These are phyloP conservation scores for Lasioglossum oenotherae DNA, from an alignment of 2,888 invertebrate species.

Conservation along the genomic window DNA sequence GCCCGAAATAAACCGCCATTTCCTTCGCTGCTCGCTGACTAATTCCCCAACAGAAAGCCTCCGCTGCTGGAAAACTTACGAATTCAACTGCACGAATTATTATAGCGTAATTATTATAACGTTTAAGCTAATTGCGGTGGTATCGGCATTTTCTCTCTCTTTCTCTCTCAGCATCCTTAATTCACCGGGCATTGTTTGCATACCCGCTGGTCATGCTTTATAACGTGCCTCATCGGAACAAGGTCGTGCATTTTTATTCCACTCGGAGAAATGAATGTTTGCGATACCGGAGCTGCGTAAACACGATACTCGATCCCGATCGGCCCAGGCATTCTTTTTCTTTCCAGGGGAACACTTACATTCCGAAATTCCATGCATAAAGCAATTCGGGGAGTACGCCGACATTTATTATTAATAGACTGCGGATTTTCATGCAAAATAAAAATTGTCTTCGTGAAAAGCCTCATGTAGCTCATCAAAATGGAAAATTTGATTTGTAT, in stretches of 20 bases:
- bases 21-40: slow-evolving; percentile 55
- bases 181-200: neutral
- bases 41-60: slow-evolving; percentile 28
- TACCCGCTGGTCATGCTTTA: neutral
- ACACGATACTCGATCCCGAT: neutral
- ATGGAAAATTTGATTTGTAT: neutral
- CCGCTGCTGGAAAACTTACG: slow-evolving; percentile 43
- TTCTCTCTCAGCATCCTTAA: neutral
- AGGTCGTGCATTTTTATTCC: neutral
- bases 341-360: neutral
- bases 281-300: neutral
- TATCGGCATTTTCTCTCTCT: neutral
- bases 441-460: no score
- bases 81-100: neutral
- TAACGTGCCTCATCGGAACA: neutral
- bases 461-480: no score
- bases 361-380: neutral
- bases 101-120: neutral
- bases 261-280: neutral
- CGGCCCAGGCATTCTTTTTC: neutral
- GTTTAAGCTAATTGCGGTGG: neutral
- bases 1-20: slow-evolving; percentile 76
- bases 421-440: no score
- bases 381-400: neutral
- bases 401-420: neutral